Evolutionary conservation across 1,140 invertebrate genomes (phyloP), one percentile per base, ranked within the genome.

Genomic region (Eciton burchellii): DNA sequence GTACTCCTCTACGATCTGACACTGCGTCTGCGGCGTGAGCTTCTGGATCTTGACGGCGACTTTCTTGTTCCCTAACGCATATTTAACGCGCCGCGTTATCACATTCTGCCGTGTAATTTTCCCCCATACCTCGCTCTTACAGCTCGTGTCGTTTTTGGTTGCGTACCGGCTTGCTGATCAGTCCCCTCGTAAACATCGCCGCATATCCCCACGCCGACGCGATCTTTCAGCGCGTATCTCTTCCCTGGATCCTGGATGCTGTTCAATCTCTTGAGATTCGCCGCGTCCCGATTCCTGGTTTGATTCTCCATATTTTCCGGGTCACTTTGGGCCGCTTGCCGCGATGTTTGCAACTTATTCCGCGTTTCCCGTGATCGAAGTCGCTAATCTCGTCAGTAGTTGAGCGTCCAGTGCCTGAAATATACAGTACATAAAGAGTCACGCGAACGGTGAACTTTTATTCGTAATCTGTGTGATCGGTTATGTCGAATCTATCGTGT

Each of bases 31-130:
- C 49, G 96, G 94, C 26, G 95, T 96, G 59, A 97, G 95, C 49
- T 96, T 96, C 89, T 96, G 96, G 54, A 98, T 95, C 94, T 99
- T 98, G 49, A 98, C 94, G 0, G 98, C 98, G 0, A 98, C 97
- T 81, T 94, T 94, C 88, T 96, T 96, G 54, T 95, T 94, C 74
- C 93, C 95, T 95, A 86, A 19, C 87, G 66, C 1, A 76, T 12
- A 41, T 45, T 16, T 12, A 9, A 70, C 43, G 24, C 14, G 19
- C 0, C 41, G 16, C 0, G 5, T 26, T 14, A n/a, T 47, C 26
- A 21, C 12, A 65, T 21, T 14, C n/a, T 41, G n/a, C 3, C 26
- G 35, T 1, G 1, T 45, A 29, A 19, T 9, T 49, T 66, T 41
- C n/a, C 76, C 0, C 19, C n/a, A 12, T 21, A 16, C 26, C 45